Conservation (phyloP, 2,888 invertebrate genomes). For the Clostera curtula region DNA sequence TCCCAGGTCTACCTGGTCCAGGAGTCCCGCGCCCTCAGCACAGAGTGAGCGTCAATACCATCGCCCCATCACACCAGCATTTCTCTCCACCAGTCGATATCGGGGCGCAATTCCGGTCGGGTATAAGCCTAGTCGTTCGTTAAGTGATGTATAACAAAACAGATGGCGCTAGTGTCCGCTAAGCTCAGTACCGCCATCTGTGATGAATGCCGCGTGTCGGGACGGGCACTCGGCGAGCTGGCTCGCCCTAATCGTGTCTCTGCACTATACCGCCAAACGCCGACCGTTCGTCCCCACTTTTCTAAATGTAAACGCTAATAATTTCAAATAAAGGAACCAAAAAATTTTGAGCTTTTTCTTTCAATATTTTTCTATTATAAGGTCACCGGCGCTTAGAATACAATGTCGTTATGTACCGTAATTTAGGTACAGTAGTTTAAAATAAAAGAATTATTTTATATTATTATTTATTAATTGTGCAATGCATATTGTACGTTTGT, state of each 20-base stretch:
- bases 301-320: constrained; percentile 50
- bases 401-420: constrained; percentile 46
- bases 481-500: constrained; percentile 69
- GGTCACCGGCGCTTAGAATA: constrained; percentile 51
- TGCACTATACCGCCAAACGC: constrained; percentile 46
- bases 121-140: constrained; percentile 71
- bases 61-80: constrained; percentile 58
- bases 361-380: constrained; percentile 65
- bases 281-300: constrained; percentile 59
- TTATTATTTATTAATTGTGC: constrained; percentile 71
- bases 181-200: constrained; percentile 31
- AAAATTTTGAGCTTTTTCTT: constrained; percentile 58
- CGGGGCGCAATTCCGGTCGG: constrained; percentile 70
- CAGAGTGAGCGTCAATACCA: constrained; percentile 46
- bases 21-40: constrained; percentile 82
- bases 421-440: constrained; percentile 59
- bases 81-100: constrained; percentile 51
- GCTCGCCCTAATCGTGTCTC: constrained; percentile 70
- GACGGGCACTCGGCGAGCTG: constrained; percentile 60
- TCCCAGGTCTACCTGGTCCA: constrained; percentile 93
- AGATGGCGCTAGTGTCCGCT: constrained; percentile 33
- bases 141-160: constrained; percentile 48
- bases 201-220: constrained; percentile 30
- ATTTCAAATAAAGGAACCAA: constrained; percentile 68
- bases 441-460: constrained; percentile 67